Base-by-base conservation (phyloP, 53 echinoderm and acorn worm species). In the Patiria pectinifera region DNA sequence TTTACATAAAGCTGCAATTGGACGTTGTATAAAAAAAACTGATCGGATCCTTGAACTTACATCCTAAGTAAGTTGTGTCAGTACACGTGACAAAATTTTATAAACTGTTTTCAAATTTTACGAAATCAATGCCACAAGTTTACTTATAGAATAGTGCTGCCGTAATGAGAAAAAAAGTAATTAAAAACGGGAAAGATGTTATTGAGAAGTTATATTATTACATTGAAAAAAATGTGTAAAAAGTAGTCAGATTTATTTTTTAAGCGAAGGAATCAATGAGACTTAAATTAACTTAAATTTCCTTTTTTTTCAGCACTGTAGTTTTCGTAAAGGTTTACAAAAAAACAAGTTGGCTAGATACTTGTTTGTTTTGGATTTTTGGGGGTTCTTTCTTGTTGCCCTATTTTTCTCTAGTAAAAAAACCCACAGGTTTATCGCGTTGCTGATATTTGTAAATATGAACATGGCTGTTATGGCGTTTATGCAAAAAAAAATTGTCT, bases 391-490 rank as follows among this genome's bases (percentile, higher is more conserved):
- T 66, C 84, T 14, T 5, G 44, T 66, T 63, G 16, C 69, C 69
- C 35, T 44, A 11, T 62, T 84, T 13, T 44, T n/a, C 35, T 16
- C n/a, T 44, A 11, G 44, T 46, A 11, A 13, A 16, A 78, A 53
- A 19, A n/a, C 35, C 35, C 35, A 35, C 35, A 46, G 49, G 24
- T 47, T 45, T 47, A n/a, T 46, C 23, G n/a, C 12, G 24, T 59
- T 59, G 59, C 19, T 86, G 76, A 84, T 22, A 84, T 84, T 92
- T 63, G 69, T 83, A 92, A 23, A 86, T 86, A 92, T 80, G 86
- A 79, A 86, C 44, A 80, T 10, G 74, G 74, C 74, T 74, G 74
- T 74, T n/a, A 3, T 74, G 74, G 74, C 74, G 4, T 23, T 74
- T 74, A 74, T 74, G 74, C 74, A 74, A 74, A 74, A 2, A 53